A percentile compares a stretch with the other conserved stretches of the same genome.
Evolutionary conservation across 2,888 invertebrate species (phyloP).

Genomic region (Euspilapteryx auroguttella): DNA sequence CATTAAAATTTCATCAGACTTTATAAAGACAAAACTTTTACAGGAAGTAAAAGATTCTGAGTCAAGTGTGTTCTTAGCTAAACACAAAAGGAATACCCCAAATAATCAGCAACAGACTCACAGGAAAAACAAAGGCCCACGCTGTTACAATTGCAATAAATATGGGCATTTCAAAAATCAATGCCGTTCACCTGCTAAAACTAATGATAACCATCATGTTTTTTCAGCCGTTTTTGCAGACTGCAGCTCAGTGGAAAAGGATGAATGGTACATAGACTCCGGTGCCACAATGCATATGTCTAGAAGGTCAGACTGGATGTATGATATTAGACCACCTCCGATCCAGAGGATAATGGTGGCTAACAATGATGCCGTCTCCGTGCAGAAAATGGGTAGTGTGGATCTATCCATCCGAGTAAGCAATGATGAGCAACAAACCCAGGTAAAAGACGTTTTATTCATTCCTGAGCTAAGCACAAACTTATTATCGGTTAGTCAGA

Average conservation of each 20-base stretch:
- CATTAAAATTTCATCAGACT: conserved; percentile 5
- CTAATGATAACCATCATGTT: conserved; percentile 1
- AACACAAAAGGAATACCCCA: conserved; percentile 2
- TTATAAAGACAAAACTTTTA: conserved; percentile 7
- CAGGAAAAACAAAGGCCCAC: conserved; percentile 5
- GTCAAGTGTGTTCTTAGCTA: conserved; percentile 5
- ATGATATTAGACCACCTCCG: conserved; percentile 7
- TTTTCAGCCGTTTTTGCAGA: conserved; percentile 9
- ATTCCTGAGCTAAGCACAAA: conserved; percentile 10
- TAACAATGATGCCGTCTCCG: conserved; percentile 1
- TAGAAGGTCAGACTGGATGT: conserved; percentile 8
- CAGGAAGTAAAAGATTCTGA: conserved; percentile 7
- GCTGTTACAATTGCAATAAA: conserved; percentile 7
- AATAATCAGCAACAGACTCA: not conserved
- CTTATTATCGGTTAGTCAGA: conserved; percentile 10
- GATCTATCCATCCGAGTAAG: not conserved
- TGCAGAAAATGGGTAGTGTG: conserved; percentile 2
- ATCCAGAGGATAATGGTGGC: conserved; percentile 7
- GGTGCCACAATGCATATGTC: conserved; percentile 12
- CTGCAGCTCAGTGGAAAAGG: not conserved
- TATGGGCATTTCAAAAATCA: conserved; percentile 5
- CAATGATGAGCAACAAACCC: conserved; percentile 6
- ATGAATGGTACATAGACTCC: conserved; percentile 10
- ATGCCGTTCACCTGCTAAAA: too few species aligned
- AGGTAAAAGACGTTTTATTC: conserved; percentile 10